phyloP scores from a whole-genome alignment of 64 coral and sea anemone species.

The Montipora cactus region DNA sequence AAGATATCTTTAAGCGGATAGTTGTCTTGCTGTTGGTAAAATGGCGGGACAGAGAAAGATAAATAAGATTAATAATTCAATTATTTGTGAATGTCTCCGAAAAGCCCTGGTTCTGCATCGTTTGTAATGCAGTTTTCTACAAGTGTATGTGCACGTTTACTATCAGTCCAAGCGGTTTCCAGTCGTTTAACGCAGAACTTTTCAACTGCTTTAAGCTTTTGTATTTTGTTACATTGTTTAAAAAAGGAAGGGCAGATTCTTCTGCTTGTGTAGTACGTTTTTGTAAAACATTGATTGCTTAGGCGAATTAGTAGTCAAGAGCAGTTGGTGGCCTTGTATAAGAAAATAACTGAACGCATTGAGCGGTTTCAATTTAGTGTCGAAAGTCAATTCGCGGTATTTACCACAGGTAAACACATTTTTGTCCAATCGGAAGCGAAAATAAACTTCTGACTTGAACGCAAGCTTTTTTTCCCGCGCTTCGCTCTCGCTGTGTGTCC shows the following conservation, averaged over 20 bases:
- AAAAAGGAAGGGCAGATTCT: not conserved
- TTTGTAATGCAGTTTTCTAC: constrained; percentile 52
- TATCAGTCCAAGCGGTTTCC: constrained; percentile 13
- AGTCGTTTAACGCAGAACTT: constrained; percentile 28
- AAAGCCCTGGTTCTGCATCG: constrained; percentile 17
- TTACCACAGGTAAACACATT: too few species aligned
- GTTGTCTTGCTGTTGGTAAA: not conserved
- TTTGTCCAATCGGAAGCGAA: too few species aligned
- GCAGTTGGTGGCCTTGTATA: not conserved
- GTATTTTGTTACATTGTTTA: constrained; percentile 48
- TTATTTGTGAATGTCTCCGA: constrained; percentile 32
- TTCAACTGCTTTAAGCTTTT: constrained; percentile 47
- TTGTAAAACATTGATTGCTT: constrained; percentile 36
- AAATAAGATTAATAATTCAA: constrained; percentile 46
- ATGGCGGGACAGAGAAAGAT: not conserved
- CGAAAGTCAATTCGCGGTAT: too few species aligned
- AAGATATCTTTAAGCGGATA: not conserved
- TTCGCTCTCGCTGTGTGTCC: too few species aligned
- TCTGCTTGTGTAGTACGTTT: constrained; percentile 27
- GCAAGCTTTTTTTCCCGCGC: too few species aligned
- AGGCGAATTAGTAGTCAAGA: constrained; percentile 13
- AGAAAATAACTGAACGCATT: too few species aligned
- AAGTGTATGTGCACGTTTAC: constrained; percentile 43
- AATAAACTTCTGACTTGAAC: too few species aligned
- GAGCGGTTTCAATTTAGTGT: too few species aligned